Percentiles rank a stretch among this genome's conserved stretches.
phyloP scores from a whole-genome alignment of 1,140 invertebrate species.

The Drosophila arizonae region DNA sequence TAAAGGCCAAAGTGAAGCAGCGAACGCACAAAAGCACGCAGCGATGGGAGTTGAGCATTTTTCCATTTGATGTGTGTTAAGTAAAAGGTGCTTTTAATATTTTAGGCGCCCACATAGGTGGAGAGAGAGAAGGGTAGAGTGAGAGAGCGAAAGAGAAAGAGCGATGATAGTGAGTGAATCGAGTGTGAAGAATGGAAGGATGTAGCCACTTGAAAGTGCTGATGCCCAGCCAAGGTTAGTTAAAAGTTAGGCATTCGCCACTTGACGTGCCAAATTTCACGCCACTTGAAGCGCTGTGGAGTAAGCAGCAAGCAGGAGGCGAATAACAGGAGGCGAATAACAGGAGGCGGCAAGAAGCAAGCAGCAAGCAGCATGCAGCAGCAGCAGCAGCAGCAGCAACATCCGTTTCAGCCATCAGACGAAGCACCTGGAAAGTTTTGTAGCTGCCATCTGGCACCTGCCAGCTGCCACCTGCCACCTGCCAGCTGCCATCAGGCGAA shows the following conservation, averaged over 20 bases:
- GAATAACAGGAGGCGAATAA: neutral
- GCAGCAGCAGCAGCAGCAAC: conserved; percentile 1
- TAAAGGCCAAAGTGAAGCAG: conserved; percentile 13
- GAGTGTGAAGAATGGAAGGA: conserved; percentile 13
- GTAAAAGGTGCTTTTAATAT: conserved; percentile 60
- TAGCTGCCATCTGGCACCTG: conserved; percentile 3
- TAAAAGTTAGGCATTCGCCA: conserved; percentile 60
- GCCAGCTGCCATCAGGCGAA: conserved; percentile 11
- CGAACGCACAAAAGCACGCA: neutral
- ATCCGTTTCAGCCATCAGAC: conserved; percentile 1
- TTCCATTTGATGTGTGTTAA: conserved; percentile 62
- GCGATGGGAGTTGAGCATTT: conserved; percentile 31
- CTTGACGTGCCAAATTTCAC: conserved; percentile 75
- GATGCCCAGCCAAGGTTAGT: conserved; percentile 58
- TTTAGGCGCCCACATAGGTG: conserved; percentile 14
- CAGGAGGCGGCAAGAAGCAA: neutral
- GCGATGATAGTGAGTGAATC: neutral
- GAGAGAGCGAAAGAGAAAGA: neutral
- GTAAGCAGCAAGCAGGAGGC: neutral
- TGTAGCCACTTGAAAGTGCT: conserved; percentile 44
- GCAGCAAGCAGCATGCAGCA: neutral
- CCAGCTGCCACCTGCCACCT: conserved; percentile 2
- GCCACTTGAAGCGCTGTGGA: conserved; percentile 54
- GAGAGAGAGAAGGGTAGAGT: neutral
- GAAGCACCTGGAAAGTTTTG: conserved; percentile 2